phyloP scores from a whole-genome alignment of 2,113 vertebrate genomes.

The Halichoerus grypus region DNA sequence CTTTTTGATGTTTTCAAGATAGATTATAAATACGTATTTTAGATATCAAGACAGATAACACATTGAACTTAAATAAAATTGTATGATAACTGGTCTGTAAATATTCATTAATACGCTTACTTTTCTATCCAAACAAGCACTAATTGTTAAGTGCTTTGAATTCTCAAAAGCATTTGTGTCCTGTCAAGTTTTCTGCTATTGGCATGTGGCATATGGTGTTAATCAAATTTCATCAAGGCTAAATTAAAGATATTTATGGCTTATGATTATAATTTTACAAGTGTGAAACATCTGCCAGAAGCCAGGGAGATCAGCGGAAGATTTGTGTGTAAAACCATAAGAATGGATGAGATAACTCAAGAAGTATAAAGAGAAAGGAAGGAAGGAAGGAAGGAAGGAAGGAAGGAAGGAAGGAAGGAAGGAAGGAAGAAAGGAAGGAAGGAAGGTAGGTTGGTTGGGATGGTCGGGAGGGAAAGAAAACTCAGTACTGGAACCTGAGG shows the following conservation, averaged over 20 bases:
- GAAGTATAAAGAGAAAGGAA: background rate
- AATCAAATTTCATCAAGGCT: conserved; percentile 35
- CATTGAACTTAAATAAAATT: background rate
- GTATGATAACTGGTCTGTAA: background rate
- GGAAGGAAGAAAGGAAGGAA: background rate
- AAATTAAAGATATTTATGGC: conserved; percentile 44
- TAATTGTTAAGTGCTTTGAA: conserved; percentile 10
- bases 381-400: background rate
- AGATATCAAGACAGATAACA: background rate
- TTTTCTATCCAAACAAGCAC: background rate
- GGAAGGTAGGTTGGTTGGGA: too few relatives aligned
- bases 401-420: background rate
- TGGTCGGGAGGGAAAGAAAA: background rate
- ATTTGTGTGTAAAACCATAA: background rate
- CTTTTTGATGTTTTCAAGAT: background rate
- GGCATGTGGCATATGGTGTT: conserved; percentile 27
- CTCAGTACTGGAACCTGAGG: background rate
- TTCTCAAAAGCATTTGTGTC: conserved; percentile 32
- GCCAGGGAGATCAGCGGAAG: background rate
- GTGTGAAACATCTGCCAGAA: background rate
- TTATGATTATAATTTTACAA: conserved; percentile 48
- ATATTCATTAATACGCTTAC: background rate
- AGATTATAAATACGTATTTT: background rate
- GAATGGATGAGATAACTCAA: background rate
- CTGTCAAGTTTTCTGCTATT: background rate